Evolutionary conservation across 2,888 invertebrate genomes (phyloP), one percentile per base, ranked within the genome.

Genomic region (Rhamnusium bicolor): DNA sequence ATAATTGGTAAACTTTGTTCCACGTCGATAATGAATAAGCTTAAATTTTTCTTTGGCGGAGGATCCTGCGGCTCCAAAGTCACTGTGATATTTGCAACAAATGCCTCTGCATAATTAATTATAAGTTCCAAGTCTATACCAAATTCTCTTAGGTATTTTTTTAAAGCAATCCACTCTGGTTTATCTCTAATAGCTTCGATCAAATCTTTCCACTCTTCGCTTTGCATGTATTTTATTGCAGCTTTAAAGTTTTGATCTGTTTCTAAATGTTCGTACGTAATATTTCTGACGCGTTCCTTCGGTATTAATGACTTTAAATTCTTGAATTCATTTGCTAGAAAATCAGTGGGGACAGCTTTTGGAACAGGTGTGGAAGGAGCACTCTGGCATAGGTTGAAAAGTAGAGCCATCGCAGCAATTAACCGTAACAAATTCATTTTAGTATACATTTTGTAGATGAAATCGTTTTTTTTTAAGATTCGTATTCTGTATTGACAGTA

Each of bases 181-280:
- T 73, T 80, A 1, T 63, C 32, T 46, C 67, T 58, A 0, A 81
- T 63, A 0, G 19, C 53, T 47, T 72, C 70, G 1, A 81, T 66
- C 14, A 79, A 46, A 10, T 75, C 49, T 5, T 53, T 68, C 82
- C 82, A 84, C 54, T 82, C 81, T 6, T 75, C 71, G 18, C 75
- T 63, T 58, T 79, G 79, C 65, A 84, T 74, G 46, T 79, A 81
- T 8, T 73, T 71, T 6, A 84, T 56, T 14, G 82, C 83, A 12
- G 79, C 77, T 53, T 72, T 74, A 53, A 83, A 81, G 16, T 76
- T 80, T 16, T 77, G 71, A 56, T 83, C 82, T 10, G 65, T 75
- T 40, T 72, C 27, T 3, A 80, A 47, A 49, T 82, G 80, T 3
- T 69, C 16, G 21, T 72, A 24, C 10, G 76, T 76, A 7, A 81